A percentile compares a stretch with the other conserved stretches of the same genome.
phyloP scores from a whole-genome alignment of 2,888 invertebrate species.

The Cephus nigrinus region DNA sequence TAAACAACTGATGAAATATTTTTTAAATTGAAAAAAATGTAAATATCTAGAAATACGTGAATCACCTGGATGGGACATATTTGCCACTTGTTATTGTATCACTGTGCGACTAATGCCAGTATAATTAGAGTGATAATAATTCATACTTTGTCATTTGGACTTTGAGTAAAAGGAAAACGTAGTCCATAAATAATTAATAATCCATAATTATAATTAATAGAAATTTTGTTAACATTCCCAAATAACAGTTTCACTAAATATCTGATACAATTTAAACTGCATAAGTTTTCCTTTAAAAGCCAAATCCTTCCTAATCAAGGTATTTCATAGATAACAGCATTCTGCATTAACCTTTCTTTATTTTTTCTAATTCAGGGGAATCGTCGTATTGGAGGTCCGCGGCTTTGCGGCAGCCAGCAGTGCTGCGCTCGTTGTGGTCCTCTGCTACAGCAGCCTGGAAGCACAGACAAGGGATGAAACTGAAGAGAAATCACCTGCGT shows the following conservation, averaged over 20 bases:
- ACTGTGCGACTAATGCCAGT: background rate
- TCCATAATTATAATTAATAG: too few relatives aligned
- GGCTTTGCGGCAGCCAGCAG: constrained; percentile 63
- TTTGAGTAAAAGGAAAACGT: background rate
- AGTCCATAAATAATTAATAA: too few relatives aligned
- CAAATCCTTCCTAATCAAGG: background rate
- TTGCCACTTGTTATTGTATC: background rate
- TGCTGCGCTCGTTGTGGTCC: constrained; percentile 56
- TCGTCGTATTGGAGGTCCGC: constrained; percentile 57
- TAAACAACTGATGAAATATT: background rate
- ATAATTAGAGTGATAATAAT: background rate
- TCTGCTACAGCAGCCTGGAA: constrained; percentile 58
- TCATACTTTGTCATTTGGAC: background rate
- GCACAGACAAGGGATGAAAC: constrained; percentile 34
- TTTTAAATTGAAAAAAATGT: background rate
- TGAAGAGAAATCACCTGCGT: background rate
- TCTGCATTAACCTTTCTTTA: background rate
- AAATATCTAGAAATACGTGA: background rate
- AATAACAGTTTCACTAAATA: too few relatives aligned
- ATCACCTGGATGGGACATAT: background rate
- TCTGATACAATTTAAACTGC: too few relatives aligned
- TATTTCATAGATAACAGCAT: background rate
- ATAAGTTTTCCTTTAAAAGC: too few relatives aligned
- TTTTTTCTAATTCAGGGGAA: constrained; percentile 46
- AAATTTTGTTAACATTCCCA: too few relatives aligned